Conservation (phyloP, 1,140 invertebrate genomes). For the Paraescarpia echinospica region DNA sequence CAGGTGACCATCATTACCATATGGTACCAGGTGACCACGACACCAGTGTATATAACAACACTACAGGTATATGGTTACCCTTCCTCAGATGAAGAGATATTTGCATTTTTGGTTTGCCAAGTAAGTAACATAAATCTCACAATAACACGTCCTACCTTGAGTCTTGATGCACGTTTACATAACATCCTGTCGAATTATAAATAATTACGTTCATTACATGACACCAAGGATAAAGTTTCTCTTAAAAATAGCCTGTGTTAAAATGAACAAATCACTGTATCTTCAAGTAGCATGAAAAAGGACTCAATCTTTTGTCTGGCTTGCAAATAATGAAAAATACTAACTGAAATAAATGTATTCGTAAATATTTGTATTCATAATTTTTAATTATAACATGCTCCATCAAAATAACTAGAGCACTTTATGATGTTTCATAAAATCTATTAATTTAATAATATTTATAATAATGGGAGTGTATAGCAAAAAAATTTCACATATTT, state of each 20-base stretch:
- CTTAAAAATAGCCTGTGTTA: not conserved
- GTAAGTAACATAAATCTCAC: not conserved
- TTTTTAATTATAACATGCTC: too few relatives aligned
- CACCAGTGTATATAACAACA: not conserved
- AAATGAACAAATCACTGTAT: not conserved
- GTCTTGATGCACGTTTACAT: not conserved
- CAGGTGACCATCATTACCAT: too few relatives aligned
- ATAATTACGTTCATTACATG: not conserved
- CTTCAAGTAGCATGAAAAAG: not conserved
- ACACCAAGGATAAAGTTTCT: not conserved
- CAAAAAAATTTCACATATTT: too few relatives aligned
- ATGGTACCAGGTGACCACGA: not conserved
- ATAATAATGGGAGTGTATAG: too few relatives aligned
- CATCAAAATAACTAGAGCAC: too few relatives aligned
- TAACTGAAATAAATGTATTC: too few relatives aligned
- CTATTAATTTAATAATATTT: too few relatives aligned
- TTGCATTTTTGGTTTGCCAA: not conserved
- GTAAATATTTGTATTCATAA: too few relatives aligned
- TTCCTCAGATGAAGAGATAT: not conserved
- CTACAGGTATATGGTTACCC: not conserved
- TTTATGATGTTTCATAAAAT: too few relatives aligned
- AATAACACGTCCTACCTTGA: not conserved
- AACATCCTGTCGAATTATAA: not conserved
- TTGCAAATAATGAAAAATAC: not conserved
- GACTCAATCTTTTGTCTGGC: not conserved